A percentile compares a stretch with the other conserved stretches of the same genome.
These are phyloP conservation scores for Spheniscus mendiculus DNA, from an alignment of 2,113 vertebrate genomes.

Conservation along the genomic window DNA sequence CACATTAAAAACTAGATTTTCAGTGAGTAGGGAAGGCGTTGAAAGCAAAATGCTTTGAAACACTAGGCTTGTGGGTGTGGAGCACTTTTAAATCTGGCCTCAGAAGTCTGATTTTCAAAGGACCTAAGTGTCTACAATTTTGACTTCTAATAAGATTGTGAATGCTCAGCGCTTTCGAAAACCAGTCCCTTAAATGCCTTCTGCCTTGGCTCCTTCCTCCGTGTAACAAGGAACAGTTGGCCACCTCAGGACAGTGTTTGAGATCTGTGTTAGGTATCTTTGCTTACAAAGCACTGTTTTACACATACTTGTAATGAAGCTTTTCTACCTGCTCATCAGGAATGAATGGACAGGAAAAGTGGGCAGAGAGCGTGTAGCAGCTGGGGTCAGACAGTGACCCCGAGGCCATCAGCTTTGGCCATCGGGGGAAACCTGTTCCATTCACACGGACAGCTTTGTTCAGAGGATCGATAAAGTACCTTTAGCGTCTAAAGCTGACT, in stretches of 20 bases:
- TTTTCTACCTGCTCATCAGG: neutral
- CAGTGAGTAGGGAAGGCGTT: neutral
- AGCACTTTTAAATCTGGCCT: neutral
- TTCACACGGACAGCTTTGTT: neutral
- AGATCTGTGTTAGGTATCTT: neutral
- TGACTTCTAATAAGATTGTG: neutral
- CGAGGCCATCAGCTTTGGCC: neutral
- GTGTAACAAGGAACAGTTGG: neutral
- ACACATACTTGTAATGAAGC: rapidly evolving
- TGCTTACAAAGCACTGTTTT: neutral
- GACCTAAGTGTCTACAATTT: neutral
- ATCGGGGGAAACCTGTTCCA: neutral
- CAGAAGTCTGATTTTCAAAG: neutral
- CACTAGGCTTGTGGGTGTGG: neutral
- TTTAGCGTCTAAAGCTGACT: neutral
- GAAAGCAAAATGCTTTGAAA: neutral
- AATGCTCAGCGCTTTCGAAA: neutral
- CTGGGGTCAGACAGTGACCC: neutral
- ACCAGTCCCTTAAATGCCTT: neutral
- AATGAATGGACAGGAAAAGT: neutral
- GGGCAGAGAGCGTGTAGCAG: neutral
- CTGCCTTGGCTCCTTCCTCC: neutral
- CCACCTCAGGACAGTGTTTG: neutral
- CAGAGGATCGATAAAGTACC: neutral
- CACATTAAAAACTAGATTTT: neutral